Percentiles rank a stretch among this genome's conserved stretches.
Conservation (phyloP, 1,140 invertebrate species). For the Brachionus koreanus region DNA sequence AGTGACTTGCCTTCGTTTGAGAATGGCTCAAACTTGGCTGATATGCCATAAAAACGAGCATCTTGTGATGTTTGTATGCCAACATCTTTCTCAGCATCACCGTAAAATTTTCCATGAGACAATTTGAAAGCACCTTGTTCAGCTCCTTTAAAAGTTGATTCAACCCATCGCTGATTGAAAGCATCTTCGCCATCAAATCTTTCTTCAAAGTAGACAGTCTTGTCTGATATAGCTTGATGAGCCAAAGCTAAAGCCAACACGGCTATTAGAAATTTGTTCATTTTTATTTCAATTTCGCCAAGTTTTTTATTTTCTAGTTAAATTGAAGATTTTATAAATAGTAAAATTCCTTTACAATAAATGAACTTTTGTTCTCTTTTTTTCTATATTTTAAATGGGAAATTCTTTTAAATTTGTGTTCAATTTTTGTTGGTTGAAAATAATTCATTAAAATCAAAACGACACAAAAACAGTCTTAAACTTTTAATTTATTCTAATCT, state of each 20-base stretch:
- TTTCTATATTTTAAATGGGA: not conserved
- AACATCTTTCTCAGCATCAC: slow-evolving; percentile 85
- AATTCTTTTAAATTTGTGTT: slow-evolving; percentile 35
- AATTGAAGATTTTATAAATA: not conserved
- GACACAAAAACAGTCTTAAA: not conserved
- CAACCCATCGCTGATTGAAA: slow-evolving; percentile 26
- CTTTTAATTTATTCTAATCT: not conserved
- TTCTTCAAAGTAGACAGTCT: slow-evolving; percentile 20
- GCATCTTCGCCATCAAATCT: not conserved
- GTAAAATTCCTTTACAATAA: too few relatives aligned
- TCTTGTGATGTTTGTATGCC: slow-evolving; percentile 95
- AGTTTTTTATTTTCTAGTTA: not conserved
- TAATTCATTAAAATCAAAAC: not conserved
- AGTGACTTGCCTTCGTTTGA: slow-evolving; percentile 82
- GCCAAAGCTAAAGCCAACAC: not conserved
- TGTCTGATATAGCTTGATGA: not conserved
- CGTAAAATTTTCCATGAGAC: slow-evolving; percentile 90
- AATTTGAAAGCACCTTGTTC: slow-evolving; percentile 75
- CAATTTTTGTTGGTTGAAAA: slow-evolving; percentile 26
- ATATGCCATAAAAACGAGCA: slow-evolving; percentile 92
- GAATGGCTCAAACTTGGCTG: slow-evolving; percentile 85
- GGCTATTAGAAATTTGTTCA: not conserved
- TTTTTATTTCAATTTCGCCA: too few relatives aligned
- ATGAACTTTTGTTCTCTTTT: slow-evolving; percentile 35
- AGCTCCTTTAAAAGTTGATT: slow-evolving; percentile 27